phyloP scores from a whole-genome alignment of 2,113 vertebrate species.

The Pongo abelii region DNA sequence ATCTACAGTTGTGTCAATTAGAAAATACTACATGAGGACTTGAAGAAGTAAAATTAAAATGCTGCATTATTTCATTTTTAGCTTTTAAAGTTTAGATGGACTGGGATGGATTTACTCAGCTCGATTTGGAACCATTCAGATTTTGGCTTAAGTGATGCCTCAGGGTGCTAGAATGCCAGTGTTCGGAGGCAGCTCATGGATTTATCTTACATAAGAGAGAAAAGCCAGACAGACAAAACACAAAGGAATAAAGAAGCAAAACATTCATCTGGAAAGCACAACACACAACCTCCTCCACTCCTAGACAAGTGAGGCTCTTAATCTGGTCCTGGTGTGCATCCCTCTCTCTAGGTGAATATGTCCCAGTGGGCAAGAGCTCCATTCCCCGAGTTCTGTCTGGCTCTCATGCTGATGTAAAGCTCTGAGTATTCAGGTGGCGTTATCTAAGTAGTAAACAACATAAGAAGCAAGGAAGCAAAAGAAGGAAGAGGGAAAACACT shows the following conservation, averaged over 20 bases:
- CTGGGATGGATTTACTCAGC: not conserved
- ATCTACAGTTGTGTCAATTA: not conserved
- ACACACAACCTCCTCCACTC: not conserved
- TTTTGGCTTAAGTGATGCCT: not conserved
- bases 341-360: not conserved
- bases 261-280: not conserved
- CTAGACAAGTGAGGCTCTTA: not conserved
- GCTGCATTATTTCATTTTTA: not conserved
- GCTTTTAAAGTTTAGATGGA: not conserved
- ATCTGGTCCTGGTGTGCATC: not conserved
- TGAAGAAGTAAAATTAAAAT: constrained; percentile 6
- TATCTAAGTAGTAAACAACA: constrained; percentile 14
- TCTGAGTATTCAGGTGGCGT: not conserved
- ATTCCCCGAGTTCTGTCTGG: constrained; percentile 29
- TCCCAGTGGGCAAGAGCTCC: not conserved
- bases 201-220: not conserved
- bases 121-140: not conserved
- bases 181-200: not conserved
- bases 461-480: not conserved
- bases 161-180: not conserved
- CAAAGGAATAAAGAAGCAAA: not conserved
- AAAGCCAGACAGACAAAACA: not conserved
- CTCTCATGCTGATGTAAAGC: constrained; percentile 51
- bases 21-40: not conserved
- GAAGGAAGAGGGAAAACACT: not conserved